These are phyloP conservation scores for Hepsetus odoe DNA, from an alignment of 2,113 vertebrate species.

Conservation along the genomic window DNA sequence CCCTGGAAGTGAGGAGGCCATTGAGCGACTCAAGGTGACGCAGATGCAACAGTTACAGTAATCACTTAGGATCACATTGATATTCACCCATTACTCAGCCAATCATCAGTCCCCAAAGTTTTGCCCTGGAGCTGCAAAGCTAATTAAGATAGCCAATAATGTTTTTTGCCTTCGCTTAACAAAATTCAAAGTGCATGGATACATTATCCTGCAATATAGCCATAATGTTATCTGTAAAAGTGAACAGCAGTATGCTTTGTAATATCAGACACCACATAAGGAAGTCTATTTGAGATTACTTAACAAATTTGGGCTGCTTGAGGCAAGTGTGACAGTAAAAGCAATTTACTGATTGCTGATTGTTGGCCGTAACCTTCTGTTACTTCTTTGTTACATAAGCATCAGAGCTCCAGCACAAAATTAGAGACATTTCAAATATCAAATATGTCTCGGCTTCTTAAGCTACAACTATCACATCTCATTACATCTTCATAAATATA, in stretches of 20 bases:
- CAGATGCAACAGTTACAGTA: neutral
- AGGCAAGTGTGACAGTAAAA: neutral
- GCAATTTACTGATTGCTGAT: neutral
- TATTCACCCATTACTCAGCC: neutral
- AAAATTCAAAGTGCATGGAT: too few relatives aligned
- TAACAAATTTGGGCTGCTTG: neutral
- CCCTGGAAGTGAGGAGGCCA: conserved; percentile 94
- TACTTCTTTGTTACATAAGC: too few relatives aligned
- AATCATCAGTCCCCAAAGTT: neutral
- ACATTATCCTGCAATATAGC: too few relatives aligned
- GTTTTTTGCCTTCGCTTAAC: too few relatives aligned
- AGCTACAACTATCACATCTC: neutral
- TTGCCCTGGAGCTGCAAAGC: too few relatives aligned
- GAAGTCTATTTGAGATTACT: too few relatives aligned
- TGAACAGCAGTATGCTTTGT: too few relatives aligned
- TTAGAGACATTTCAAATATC: neutral
- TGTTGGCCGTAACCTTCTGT: neutral
- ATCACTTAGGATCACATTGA: neutral
- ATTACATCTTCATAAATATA: neutral
- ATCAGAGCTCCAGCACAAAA: too few relatives aligned
- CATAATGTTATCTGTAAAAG: too few relatives aligned
- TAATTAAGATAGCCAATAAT: too few relatives aligned
- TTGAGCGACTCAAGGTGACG: conserved; percentile 93
- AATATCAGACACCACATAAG: too few relatives aligned
- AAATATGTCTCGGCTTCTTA: neutral